Evolutionary conservation across 1,140 invertebrate species (phyloP), one percentile per base, ranked within the genome.

Genomic region (Penaeus vannamei): DNA sequence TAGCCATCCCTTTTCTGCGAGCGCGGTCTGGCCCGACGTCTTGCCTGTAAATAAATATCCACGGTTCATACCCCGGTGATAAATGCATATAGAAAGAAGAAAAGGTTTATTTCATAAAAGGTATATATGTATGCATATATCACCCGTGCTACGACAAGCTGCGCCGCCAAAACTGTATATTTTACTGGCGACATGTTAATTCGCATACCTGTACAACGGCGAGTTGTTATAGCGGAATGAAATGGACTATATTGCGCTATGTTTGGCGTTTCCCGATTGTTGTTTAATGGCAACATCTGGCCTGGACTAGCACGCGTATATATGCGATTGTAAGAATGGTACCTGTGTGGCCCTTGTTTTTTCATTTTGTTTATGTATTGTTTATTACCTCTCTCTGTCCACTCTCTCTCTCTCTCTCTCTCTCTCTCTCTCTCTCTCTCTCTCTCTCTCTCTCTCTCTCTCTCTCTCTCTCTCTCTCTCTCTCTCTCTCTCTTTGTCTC

Each of bases 91-190:
- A n/a, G 14, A 53, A 53, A 53, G 53, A 53, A 12, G 53, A 53
- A 8, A 53, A 53, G 12, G 53, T 53, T 53, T 53, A 53, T 53
- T 53, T 17, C 14, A 53, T 53, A 53, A 53, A 53, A 8, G 53
- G 32, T 72, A 72, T 72, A 72, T 72, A 69, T 69, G 26, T 72
- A 72, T 72, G 32, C 32, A 72, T 72, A 72, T 72, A 72, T 72
- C 53, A 53, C 12, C 17, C 10, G 53, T 53, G 53, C 53, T 8
- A 12, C 53, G 53, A 53, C 53, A 53, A 10, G 53, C 53, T 53
- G 53, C 53, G 53, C 53, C 53, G 53, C 53, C 17, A 53, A 53
- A 53, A 53, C 53, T 53, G 53, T 53, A 53, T 53, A 53, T 53
- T 53, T 53, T 53, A 53, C 53, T 53, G 53, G 53, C 53, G 53